These are phyloP conservation scores for Xiphydria camelus DNA, from an alignment of 2,888 invertebrate genomes.

Conservation along the genomic window DNA sequence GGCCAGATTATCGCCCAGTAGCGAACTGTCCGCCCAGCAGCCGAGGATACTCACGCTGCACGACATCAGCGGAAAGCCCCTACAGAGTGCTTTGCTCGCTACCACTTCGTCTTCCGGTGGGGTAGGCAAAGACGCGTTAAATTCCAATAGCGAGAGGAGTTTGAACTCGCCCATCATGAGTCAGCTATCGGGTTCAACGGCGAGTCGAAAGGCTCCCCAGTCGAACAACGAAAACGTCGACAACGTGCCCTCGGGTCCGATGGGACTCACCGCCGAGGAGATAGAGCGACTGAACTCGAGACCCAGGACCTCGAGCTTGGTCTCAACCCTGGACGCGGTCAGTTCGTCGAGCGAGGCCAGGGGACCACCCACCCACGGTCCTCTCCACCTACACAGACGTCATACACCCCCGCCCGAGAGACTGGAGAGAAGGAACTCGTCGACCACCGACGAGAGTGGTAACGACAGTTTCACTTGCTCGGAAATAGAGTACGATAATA, in stretches of 20 bases:
- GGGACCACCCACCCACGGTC: constrained; percentile 69
- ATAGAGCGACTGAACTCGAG: constrained; percentile 87
- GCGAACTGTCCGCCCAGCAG: constrained; percentile 88
- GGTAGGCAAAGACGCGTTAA: constrained; percentile 84
- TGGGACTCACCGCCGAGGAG: constrained; percentile 91
- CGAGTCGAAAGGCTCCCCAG: constrained; percentile 75
- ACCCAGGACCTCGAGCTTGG: constrained; percentile 86
- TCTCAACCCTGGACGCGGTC: constrained; percentile 91
- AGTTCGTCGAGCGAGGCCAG: constrained; percentile 86
- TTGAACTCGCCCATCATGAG: constrained; percentile 92
- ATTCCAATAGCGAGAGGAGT: constrained; percentile 89
- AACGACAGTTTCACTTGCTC: constrained; percentile 98
- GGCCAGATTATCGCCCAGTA: constrained; percentile 87
- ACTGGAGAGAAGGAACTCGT: constrained; percentile 73
- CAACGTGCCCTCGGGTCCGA: constrained; percentile 69
- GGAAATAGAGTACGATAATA: constrained; percentile 95
- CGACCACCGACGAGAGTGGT: constrained; percentile 88
- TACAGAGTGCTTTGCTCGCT: constrained; percentile 85
- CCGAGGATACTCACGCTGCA: constrained; percentile 90
- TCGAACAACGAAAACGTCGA: constrained; percentile 66
- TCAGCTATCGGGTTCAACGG: constrained; percentile 82
- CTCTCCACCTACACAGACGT: constrained; percentile 67
- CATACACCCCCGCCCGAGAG: constrained; percentile 76
- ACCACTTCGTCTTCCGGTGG: constrained; percentile 88
- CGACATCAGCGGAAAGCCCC: constrained; percentile 90